Evolutionary conservation across 2,888 invertebrate species (phyloP).

Genomic region (Notodonta dromedarius): DNA sequence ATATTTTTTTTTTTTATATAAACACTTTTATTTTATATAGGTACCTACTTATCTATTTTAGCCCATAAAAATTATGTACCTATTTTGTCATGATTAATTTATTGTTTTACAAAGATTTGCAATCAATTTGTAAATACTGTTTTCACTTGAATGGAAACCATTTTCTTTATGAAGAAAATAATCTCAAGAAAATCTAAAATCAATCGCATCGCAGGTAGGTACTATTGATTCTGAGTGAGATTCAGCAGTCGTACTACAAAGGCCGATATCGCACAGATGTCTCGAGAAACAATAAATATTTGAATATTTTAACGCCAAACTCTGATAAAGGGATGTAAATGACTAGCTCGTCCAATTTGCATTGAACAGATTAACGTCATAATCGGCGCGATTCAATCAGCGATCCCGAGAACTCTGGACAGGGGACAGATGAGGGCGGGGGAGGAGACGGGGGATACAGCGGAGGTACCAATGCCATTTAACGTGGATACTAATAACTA

Average conservation of each 20-base stretch:
- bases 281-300: slow-evolving; percentile 73
- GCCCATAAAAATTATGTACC: too few species aligned
- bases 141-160: not conserved
- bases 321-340: slow-evolving; percentile 81
- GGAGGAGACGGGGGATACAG: slow-evolving; percentile 30
- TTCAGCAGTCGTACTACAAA: slow-evolving; percentile 37
- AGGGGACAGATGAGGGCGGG: slow-evolving; percentile 49
- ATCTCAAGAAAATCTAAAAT: slow-evolving; percentile 19
- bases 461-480: slow-evolving; percentile 50
- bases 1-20: too few species aligned
- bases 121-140: too few species aligned
- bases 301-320: slow-evolving; percentile 77
- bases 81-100: too few species aligned
- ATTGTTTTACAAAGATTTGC: too few species aligned
- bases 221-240: slow-evolving; percentile 32
- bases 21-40: too few species aligned
- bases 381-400: slow-evolving; percentile 83
- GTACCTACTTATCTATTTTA: too few species aligned
- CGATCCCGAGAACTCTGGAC: slow-evolving; percentile 70
- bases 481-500: slow-evolving; percentile 76
- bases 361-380: slow-evolving; percentile 84
- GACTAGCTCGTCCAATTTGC: slow-evolving; percentile 82
- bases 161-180: slow-evolving; percentile 7
- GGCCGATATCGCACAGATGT: slow-evolving; percentile 37
- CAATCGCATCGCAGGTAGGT: slow-evolving; percentile 19